Conservation (phyloP, 92 coral and sea anemone species). For the Ricordea florida region DNA sequence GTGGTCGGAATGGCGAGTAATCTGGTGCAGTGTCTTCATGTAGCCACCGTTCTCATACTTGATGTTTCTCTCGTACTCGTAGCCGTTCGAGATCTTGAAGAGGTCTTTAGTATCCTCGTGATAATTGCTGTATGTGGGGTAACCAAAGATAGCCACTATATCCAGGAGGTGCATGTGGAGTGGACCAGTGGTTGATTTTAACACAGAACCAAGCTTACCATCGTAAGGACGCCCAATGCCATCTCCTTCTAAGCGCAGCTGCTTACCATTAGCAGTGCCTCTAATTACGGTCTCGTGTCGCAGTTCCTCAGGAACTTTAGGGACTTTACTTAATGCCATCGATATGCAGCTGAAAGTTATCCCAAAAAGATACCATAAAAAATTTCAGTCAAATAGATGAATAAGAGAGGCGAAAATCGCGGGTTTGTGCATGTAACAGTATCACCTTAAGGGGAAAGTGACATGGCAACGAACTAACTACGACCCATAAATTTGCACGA, state of each 20-base stretch:
- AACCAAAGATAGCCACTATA: neutral
- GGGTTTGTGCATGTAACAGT: too few relatives aligned
- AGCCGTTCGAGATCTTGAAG: conserved; percentile 8
- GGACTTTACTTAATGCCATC: neutral
- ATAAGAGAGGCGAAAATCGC: too few relatives aligned
- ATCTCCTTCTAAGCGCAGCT: neutral
- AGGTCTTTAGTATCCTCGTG: conserved; percentile 9
- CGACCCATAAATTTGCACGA: too few relatives aligned
- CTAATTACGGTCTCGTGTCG: conserved; percentile 7
- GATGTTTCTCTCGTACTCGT: neutral
- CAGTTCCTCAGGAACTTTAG: neutral
- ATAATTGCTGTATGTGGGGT: neutral
- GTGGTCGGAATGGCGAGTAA: neutral
- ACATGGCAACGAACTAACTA: too few relatives aligned
- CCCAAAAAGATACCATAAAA: too few relatives aligned
- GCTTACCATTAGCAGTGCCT: neutral
- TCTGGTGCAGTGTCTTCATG: conserved; percentile 15
- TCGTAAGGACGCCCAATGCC: conserved; percentile 5
- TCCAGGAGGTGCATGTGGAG: neutral
- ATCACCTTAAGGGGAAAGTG: too few relatives aligned
- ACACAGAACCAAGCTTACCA: conserved; percentile 1
- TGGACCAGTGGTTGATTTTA: neutral
- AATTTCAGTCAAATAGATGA: too few relatives aligned
- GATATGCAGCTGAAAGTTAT: neutral
- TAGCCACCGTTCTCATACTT: conserved; percentile 18